A percentile compares a stretch with the other conserved stretches of the same genome.
phyloP scores from a whole-genome alignment of 2,113 vertebrate genomes.

The Rhinoderma darwinii region DNA sequence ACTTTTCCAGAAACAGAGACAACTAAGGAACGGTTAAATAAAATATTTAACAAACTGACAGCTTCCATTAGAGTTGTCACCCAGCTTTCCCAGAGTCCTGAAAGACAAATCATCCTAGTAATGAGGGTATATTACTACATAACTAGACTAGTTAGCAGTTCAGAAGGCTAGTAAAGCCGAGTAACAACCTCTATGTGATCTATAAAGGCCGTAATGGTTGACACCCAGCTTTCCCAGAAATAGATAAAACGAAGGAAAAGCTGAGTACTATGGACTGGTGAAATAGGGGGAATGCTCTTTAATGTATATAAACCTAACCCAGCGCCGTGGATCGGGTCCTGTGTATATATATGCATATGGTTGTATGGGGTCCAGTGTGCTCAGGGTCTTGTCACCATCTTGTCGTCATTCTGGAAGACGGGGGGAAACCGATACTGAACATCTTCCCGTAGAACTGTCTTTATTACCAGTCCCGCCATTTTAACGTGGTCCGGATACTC shows the following conservation, averaged over 20 bases:
- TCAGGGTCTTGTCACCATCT: not conserved
- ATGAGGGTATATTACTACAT: not conserved
- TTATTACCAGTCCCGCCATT: not conserved
- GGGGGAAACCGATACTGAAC: not conserved
- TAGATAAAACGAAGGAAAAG: not conserved
- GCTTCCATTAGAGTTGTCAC: not conserved
- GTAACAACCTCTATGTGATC: not conserved
- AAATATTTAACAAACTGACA: not conserved
- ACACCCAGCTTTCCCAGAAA: not conserved
- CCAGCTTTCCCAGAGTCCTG: not conserved
- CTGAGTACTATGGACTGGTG: no score
- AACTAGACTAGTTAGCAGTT: not conserved
- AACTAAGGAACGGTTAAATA: not conserved
- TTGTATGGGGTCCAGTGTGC: not conserved
- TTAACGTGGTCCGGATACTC: constrained; percentile 79
- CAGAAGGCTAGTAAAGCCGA: not conserved
- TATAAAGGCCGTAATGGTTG: not conserved
- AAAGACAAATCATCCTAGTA: not conserved
- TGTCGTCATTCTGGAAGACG: not conserved
- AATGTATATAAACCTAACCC: not conserved
- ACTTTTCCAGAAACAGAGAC: not conserved
- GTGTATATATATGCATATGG: not conserved
- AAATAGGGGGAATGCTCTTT: not conserved
- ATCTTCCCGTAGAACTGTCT: not conserved
- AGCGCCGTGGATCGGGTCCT: not conserved